These are phyloP conservation scores for Tipula unca DNA, from an alignment of 2,888 invertebrate genomes.

Conservation along the genomic window DNA sequence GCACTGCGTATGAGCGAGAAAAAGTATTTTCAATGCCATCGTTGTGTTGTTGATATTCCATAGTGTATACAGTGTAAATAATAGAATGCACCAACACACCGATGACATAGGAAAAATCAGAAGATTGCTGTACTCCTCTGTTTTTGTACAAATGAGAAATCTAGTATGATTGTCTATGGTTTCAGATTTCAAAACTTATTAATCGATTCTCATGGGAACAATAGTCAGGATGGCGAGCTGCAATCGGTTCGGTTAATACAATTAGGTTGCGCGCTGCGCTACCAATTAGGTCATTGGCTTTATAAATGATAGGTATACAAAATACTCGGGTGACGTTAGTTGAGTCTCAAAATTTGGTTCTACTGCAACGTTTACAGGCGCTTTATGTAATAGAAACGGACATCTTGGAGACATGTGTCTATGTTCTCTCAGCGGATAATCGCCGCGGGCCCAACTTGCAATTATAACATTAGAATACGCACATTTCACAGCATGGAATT, in stretches of 20 bases:
- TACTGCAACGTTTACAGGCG: slow-evolving; percentile 56
- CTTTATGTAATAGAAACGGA: slow-evolving; percentile 57
- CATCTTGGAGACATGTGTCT: slow-evolving; percentile 72
- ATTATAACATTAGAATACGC: slow-evolving; percentile 73
- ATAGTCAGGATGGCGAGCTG: background rate
- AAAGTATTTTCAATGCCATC: too few relatives aligned
- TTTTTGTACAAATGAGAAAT: too few relatives aligned
- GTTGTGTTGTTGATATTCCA: too few relatives aligned
- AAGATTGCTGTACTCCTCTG: too few relatives aligned
- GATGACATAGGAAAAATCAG: too few relatives aligned
- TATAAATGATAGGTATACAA: slow-evolving; percentile 43
- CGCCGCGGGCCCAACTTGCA: slow-evolving; percentile 70
- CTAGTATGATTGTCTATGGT: too few relatives aligned
- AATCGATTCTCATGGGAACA: background rate
- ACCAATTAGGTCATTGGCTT: background rate
- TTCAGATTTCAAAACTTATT: slow-evolving; percentile 51
- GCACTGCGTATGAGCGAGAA: too few relatives aligned
- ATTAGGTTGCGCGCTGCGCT: background rate
- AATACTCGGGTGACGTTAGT: slow-evolving; percentile 42
- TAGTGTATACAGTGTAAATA: too few relatives aligned
- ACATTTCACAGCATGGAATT: slow-evolving; percentile 73
- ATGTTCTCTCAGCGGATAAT: slow-evolving; percentile 74
- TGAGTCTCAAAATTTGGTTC: slow-evolving; percentile 34
- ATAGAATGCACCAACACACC: too few relatives aligned
- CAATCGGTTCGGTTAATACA: background rate